Conservation (phyloP, 2,888 invertebrate genomes). For the Tinea pellionella region DNA sequence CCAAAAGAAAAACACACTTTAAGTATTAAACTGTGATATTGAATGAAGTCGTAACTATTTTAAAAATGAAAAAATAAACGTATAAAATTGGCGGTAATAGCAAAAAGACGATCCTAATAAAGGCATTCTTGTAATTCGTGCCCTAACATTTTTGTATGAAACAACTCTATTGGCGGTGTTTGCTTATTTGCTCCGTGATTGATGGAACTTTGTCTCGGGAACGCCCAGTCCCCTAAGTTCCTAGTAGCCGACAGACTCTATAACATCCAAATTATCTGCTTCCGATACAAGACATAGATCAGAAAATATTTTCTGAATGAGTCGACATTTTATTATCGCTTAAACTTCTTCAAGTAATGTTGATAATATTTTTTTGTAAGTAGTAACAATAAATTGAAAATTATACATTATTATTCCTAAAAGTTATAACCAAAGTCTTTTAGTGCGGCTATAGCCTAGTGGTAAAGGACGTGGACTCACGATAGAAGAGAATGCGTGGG, state of each 20-base stretch:
- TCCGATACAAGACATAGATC: neutral
- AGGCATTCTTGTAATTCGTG: neutral
- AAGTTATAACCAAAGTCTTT: no score
- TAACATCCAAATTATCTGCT: neutral
- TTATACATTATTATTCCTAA: no score
- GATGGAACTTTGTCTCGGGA: constrained; percentile 46
- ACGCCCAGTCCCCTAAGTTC: constrained; percentile 37
- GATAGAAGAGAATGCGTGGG: no score
- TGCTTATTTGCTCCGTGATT: constrained; percentile 27
- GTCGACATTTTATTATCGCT: neutral
- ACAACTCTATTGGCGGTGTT: constrained; percentile 8
- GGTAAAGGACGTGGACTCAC: no score
- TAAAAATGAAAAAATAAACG: neutral
- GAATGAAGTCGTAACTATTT: no score
- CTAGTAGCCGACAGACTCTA: constrained; percentile 36
- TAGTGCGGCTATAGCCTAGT: no score
- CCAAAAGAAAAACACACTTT: no score
- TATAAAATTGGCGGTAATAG: neutral
- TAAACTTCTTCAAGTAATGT: no score
- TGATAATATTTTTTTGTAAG: no score
- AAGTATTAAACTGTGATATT: neutral
- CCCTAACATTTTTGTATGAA: constrained; percentile 3
- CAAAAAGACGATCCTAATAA: neutral
- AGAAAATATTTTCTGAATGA: neutral
- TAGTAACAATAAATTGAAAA: no score